These are phyloP conservation scores for Plumapathes pennacea DNA, from an alignment of 92 coral and sea anemone genomes.

Conservation along the genomic window DNA sequence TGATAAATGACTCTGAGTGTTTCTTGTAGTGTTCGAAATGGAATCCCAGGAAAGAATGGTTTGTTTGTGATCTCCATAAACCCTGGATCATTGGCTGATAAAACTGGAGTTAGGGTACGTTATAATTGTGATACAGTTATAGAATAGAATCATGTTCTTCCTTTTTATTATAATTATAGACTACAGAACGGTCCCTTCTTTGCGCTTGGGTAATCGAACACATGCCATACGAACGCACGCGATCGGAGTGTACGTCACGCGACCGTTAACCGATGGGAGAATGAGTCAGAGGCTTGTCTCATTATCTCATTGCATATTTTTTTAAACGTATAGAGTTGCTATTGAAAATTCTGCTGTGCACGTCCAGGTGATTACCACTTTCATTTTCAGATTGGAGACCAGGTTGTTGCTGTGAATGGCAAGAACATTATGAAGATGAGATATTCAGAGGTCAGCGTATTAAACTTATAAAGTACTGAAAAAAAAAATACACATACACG, in stretches of 20 bases:
- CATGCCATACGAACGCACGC: too few species aligned
- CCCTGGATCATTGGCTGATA: slow-evolving; percentile 82
- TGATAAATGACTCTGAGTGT: background rate
- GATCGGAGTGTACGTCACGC: too few species aligned
- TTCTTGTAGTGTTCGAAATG: slow-evolving; percentile 78
- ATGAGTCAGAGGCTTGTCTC: too few species aligned
- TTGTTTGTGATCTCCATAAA: slow-evolving; percentile 79
- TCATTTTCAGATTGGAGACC: slow-evolving; percentile 78
- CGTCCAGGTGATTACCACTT: background rate
- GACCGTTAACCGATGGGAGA: too few species aligned
- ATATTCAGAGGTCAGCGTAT: slow-evolving; percentile 88
- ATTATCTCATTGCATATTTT: background rate
- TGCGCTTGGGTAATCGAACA: too few species aligned
- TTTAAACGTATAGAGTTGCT: background rate
- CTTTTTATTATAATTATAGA: too few species aligned
- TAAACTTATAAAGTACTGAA: too few species aligned
- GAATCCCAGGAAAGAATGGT: slow-evolving; percentile 84
- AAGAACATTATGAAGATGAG: slow-evolving; percentile 63
- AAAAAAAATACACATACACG: too few species aligned
- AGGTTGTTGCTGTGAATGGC: slow-evolving; percentile 81
- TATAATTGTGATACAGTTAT: background rate
- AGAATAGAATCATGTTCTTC: background rate
- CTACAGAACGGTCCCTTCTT: too few species aligned
- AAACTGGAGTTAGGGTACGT: slow-evolving; percentile 82
- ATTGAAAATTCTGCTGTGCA: background rate